Evolutionary conservation across 2,888 invertebrate genomes (phyloP).

Genomic region (Drosophila picticornis): DNA sequence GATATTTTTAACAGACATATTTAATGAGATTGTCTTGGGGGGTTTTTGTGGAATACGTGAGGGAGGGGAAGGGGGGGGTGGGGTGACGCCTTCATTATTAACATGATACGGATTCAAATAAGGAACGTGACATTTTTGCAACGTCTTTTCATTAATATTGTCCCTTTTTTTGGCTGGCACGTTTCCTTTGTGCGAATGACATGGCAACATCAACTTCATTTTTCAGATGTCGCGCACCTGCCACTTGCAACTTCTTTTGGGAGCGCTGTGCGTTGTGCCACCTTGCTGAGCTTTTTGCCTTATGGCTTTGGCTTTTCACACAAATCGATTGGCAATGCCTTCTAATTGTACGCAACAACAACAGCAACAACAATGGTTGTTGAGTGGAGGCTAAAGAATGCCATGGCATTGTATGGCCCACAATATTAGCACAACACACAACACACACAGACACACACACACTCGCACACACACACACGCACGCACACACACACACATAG

Average conservation of each 20-base stretch:
- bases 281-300: constrained; percentile 71
- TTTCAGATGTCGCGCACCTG: constrained; percentile 75
- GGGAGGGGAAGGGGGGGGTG: constrained; percentile 1
- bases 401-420: constrained; percentile 61
- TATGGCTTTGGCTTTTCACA: constrained; percentile 72
- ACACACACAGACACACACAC: constrained; percentile 9
- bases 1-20: not conserved
- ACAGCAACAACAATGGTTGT: constrained; percentile 9
- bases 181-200: constrained; percentile 49
- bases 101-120: constrained; percentile 67
- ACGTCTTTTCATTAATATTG: constrained; percentile 76
- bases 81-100: constrained; percentile 53
- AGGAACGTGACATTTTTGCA: constrained; percentile 77
- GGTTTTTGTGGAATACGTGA: not conserved
- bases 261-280: constrained; percentile 47
- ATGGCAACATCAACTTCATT: constrained; percentile 69
- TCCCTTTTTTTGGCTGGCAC: constrained; percentile 52
- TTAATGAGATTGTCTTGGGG: not conserved
- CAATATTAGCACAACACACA: constrained; percentile 68
- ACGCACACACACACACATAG: constrained; percentile 16
- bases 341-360: constrained; percentile 75
- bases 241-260: constrained; percentile 47
- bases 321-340: constrained; percentile 81
- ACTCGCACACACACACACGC: constrained; percentile 9
- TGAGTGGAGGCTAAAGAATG: constrained; percentile 34